Percentiles rank a stretch among this genome's conserved stretches.
phyloP scores from a whole-genome alignment of 2,113 vertebrate genomes.

The Scomber scombrus region DNA sequence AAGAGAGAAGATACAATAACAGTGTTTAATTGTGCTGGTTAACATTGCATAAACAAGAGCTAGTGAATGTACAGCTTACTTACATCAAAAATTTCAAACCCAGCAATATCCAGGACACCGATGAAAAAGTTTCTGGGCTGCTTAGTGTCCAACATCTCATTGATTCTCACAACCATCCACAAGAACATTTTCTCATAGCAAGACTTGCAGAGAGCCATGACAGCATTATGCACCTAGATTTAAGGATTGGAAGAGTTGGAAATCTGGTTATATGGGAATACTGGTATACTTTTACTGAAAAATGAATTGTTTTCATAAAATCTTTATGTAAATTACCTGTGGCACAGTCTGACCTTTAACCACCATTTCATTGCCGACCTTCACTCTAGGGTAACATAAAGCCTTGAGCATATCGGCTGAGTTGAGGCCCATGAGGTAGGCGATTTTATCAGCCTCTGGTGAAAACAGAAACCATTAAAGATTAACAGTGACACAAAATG shows the following conservation, averaged over 20 bases:
- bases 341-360: slow-evolving; percentile 86
- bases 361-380: slow-evolving; percentile 86
- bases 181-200: slow-evolving; percentile 88
- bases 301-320: neutral
- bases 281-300: slow-evolving; percentile 1
- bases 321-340: slow-evolving; percentile 60
- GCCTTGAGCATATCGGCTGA: slow-evolving; percentile 85
- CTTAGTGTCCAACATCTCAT: slow-evolving; percentile 86
- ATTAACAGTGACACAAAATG: slow-evolving; percentile 34
- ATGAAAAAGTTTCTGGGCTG: slow-evolving; percentile 84
- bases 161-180: slow-evolving; percentile 86
- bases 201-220: slow-evolving; percentile 81
- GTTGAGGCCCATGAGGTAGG: slow-evolving; percentile 86
- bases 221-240: slow-evolving; percentile 76
- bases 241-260: neutral
- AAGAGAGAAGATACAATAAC: neutral
- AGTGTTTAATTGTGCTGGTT: too few relatives aligned
- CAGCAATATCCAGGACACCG: slow-evolving; percentile 87
- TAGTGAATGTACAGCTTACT: slow-evolving; percentile 35
- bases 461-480: slow-evolving; percentile 17
- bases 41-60: too few relatives aligned
- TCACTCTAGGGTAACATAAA: slow-evolving; percentile 85
- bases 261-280: neutral
- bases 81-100: slow-evolving; percentile 88
- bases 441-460: slow-evolving; percentile 85